Conservation (phyloP, 1,140 invertebrate species). For the Limonius californicus region DNA sequence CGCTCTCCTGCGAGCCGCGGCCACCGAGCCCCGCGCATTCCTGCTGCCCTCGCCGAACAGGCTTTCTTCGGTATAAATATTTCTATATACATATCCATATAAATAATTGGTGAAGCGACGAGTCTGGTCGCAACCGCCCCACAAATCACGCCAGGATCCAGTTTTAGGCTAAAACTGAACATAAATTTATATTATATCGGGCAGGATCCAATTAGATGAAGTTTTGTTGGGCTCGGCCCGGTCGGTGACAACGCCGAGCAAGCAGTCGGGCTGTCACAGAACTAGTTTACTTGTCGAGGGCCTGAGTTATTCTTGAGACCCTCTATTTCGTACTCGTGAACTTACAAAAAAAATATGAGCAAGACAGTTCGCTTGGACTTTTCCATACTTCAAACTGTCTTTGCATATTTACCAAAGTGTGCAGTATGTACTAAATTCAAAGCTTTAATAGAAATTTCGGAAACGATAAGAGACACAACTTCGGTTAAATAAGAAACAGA, state of each 20-base stretch:
- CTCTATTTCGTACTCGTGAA: not conserved
- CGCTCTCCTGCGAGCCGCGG: not conserved
- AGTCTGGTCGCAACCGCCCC: constrained; percentile 11
- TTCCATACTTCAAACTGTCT: too few species aligned
- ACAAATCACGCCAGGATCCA: constrained; percentile 23
- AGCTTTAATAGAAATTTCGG: too few species aligned
- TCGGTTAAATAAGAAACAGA: too few species aligned
- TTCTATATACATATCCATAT: constrained; percentile 20
- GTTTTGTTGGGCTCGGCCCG: constrained; percentile 25
- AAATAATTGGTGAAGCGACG: constrained; percentile 14
- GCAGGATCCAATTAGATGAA: constrained; percentile 32
- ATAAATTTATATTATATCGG: constrained; percentile 36
- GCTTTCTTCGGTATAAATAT: constrained; percentile 16
- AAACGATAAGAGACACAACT: too few species aligned
- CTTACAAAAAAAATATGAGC: not conserved
- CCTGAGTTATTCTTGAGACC: constrained; percentile 18
- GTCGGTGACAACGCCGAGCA: constrained; percentile 21
- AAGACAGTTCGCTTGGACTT: too few species aligned
- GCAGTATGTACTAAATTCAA: too few species aligned
- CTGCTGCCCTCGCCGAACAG: not conserved
- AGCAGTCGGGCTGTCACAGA: constrained; percentile 19
- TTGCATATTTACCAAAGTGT: too few species aligned
- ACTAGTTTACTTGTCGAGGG: constrained; percentile 23
- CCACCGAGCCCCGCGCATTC: not conserved
- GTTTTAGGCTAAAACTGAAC: constrained; percentile 30